Evolutionary conservation across 2,797 vertebrate genomes (phyloP).

Genomic region (Eulemur rubriventer): DNA sequence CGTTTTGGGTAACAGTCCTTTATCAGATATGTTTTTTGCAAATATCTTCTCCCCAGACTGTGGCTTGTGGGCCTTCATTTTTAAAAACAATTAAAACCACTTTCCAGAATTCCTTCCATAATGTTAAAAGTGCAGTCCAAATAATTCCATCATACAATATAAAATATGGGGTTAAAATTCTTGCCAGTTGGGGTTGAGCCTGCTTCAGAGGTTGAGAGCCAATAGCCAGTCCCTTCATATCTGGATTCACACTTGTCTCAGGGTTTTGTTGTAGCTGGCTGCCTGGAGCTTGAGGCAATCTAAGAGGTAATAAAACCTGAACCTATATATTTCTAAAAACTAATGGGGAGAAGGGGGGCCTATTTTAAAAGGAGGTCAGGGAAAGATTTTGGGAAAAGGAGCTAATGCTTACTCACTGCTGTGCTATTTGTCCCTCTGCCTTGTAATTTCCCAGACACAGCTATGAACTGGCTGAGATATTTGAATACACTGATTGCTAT

Average conservation of each 20-base stretch:
- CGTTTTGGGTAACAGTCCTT: background rate
- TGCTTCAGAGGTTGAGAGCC: background rate
- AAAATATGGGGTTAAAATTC: background rate
- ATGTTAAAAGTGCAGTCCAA: background rate
- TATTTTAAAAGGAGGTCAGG: background rate
- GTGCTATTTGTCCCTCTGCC: background rate
- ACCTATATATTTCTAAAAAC: background rate
- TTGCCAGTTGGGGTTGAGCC: background rate
- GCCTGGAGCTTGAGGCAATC: background rate
- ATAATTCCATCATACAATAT: background rate
- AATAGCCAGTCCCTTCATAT: background rate
- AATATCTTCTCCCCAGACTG: background rate
- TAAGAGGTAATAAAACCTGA: background rate
- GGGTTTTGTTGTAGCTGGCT: background rate
- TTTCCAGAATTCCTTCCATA: constrained; percentile 9
- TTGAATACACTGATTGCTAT: background rate
- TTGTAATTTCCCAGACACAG: background rate
- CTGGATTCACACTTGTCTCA: background rate
- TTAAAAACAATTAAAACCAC: background rate
- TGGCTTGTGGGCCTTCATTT: background rate
- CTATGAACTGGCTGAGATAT: background rate
- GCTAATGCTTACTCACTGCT: background rate
- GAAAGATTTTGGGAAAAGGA: background rate
- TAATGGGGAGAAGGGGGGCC: background rate
- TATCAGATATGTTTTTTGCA: background rate